Evolutionary conservation across 2,113 vertebrate genomes (phyloP).

Genomic region (Mobula hypostoma): DNA sequence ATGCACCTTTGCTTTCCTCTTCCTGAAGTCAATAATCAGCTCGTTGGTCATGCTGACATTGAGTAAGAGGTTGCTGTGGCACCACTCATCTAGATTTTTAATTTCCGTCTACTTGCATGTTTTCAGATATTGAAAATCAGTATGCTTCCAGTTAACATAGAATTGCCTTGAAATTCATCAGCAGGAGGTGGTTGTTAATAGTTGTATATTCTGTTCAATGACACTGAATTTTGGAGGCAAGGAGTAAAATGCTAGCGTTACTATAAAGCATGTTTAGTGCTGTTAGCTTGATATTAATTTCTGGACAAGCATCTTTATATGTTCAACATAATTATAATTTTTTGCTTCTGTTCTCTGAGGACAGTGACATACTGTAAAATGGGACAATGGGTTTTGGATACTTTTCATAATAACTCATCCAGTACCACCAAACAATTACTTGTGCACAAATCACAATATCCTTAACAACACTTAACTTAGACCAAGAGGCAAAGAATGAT

Average conservation of each 20-base stretch:
- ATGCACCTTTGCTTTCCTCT: too few species aligned
- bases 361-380: neutral
- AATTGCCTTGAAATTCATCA: too few species aligned
- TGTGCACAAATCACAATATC: neutral
- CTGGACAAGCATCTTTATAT: neutral
- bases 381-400: neutral
- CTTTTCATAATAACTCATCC: neutral
- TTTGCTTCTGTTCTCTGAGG: neutral
- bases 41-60: too few species aligned
- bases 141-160: neutral
- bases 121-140: neutral
- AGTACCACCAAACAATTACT: neutral
- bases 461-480: neutral
- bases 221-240: too few species aligned
- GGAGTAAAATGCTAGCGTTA: too few species aligned
- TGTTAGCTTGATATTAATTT: too few species aligned
- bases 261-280: too few species aligned
- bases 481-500: neutral
- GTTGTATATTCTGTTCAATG: too few species aligned
- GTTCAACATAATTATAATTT: neutral
- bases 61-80: too few species aligned
- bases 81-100: too few species aligned
- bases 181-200: too few species aligned
- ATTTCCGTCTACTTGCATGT: neutral
- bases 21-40: too few species aligned